Base-by-base conservation (phyloP, 2,113 vertebrate species). In the Sylvilagus bachmani region DNA sequence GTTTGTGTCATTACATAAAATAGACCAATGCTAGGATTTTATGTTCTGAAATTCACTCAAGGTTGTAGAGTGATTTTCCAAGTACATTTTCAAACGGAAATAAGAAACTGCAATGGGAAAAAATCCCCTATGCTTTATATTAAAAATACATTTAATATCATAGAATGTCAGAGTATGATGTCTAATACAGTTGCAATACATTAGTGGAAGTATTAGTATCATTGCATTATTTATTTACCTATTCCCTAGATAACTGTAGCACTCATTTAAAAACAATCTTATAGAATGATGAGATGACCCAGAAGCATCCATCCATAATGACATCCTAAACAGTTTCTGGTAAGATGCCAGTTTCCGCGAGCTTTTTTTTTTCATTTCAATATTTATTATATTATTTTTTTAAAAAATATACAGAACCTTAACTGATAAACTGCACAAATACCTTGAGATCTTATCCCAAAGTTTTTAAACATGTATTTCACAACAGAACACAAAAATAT, bases 201-300 rank as follows among this genome's bases (percentile, higher is more conserved):
- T 94, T 77, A 91, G 58, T 86, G 53, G 24, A 87, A 33, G 38
- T 81, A 86, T 61, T 11, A 74, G 33, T 80, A 38, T 61, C 74
- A 66, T 44, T 62, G 51, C 14, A 67, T 36, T 61, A 36, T 79
- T n/a, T 82, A 78, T 81, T 91, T 88, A 38, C 33, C 8, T 84
- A 88, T 73, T 84, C 33, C 49, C 64, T 10, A 66, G 33, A 58
- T 58, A 93, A 91, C 19, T 25, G 10, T 1, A 31, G 53, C 36
- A 31, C 27, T 93, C 38, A n/a, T 71, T 78, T 83, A 44, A 83
- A 94, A 91, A 71, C 53, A 91, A 77, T 77, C 64, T 58, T 83
- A n/a, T 10, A 87, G 27, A 38, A 61, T 24, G 17, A 70, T 64
- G 4, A 25, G 33, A 71, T n/a, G 55, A 87, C 19, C 86, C 78